Evolutionary conservation across 2,888 invertebrate species (phyloP).

Genomic region (Junonia oenone): DNA sequence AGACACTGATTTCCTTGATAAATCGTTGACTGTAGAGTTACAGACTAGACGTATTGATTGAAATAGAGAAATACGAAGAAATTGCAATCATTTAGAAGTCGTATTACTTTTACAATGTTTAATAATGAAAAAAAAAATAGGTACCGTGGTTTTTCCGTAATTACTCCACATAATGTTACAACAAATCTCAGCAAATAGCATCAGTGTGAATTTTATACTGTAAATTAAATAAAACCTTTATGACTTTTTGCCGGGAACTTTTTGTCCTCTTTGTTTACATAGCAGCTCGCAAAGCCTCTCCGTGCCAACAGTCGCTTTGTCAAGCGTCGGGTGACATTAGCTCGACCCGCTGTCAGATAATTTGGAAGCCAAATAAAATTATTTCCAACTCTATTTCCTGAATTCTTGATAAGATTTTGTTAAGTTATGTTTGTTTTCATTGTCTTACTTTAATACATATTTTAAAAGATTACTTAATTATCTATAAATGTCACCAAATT

Average conservation of each 20-base stretch:
- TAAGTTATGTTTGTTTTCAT: not conserved
- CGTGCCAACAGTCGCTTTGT: constrained; percentile 76
- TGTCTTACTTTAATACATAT: not conserved
- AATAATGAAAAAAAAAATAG: not conserved
- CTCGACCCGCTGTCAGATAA: constrained; percentile 68
- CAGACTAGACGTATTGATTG: not conserved
- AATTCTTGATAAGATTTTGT: constrained; percentile 7
- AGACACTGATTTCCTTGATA: not conserved
- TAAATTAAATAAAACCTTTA: constrained; percentile 56
- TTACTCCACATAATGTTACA: not conserved
- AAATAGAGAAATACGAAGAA: not conserved
- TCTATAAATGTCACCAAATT: too few relatives aligned
- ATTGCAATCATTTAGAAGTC: not conserved
- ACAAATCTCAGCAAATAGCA: not conserved
- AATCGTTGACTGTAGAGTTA: not conserved
- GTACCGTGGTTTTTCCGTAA: not conserved
- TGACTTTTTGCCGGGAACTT: constrained; percentile 57
- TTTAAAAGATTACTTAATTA: not conserved
- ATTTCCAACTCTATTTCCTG: constrained; percentile 41
- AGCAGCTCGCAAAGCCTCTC: constrained; percentile 68
- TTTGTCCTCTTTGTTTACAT: constrained; percentile 65
- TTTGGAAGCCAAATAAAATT: constrained; percentile 68
- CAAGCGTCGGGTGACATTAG: constrained; percentile 72
- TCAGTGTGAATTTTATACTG: not conserved
- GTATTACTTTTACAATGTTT: not conserved